These are phyloP conservation scores for Eumerus sabulonum DNA, from an alignment of 2,888 invertebrate genomes.

Conservation along the genomic window DNA sequence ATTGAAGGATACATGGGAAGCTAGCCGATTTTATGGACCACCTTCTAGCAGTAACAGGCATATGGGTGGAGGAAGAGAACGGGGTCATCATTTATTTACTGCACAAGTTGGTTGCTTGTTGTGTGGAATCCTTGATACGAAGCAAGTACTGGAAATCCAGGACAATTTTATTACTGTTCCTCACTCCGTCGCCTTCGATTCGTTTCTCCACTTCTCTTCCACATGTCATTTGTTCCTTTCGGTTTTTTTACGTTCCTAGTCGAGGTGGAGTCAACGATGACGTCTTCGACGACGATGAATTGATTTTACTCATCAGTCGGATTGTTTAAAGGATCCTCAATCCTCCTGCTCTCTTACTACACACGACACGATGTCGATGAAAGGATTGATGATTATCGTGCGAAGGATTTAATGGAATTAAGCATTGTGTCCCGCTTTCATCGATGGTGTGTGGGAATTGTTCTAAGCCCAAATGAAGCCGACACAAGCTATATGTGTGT, in stretches of 20 bases:
- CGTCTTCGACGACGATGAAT: conserved; percentile 14
- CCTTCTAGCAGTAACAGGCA: conserved; percentile 37
- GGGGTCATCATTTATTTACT: conserved; percentile 43
- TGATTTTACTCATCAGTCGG: conserved; percentile 43
- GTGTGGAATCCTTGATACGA: conserved; percentile 40
- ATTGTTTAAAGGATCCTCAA: conserved; percentile 3
- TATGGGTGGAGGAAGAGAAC: conserved; percentile 2
- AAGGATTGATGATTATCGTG: not conserved
- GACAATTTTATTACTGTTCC: conserved; percentile 47
- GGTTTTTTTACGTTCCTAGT: not conserved
- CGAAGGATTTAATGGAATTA: not conserved
- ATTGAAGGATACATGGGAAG: conserved; percentile 3
- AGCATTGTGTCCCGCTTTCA: not conserved
- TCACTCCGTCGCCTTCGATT: conserved; percentile 4
- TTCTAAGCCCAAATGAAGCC: not conserved
- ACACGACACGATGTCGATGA: not conserved
- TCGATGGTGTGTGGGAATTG: not conserved
- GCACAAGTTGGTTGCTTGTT: conserved; percentile 22
- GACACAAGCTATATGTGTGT: not conserved
- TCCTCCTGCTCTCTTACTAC: too few relatives aligned
- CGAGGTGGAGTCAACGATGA: not conserved
- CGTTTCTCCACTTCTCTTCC: conserved; percentile 13
- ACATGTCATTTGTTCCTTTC: conserved; percentile 4
- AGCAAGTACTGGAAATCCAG: conserved; percentile 27
- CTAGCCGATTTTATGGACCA: conserved; percentile 37